Evolutionary conservation across 1,140 invertebrate species (phyloP).

Genomic region (Holotrichia oblita): DNA sequence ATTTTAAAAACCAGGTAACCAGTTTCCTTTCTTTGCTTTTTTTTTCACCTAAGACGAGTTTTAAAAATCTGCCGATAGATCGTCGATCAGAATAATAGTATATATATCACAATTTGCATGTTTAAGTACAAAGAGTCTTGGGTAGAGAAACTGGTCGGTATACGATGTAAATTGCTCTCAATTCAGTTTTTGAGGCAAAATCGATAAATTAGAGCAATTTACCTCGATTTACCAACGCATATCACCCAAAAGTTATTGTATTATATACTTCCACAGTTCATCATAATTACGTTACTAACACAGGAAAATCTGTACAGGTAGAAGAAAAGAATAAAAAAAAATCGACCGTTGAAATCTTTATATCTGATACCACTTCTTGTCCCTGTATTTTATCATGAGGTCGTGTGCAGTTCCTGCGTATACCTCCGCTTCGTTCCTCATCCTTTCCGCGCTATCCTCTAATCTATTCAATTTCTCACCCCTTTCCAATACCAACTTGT

Average conservation of each 20-base stretch:
- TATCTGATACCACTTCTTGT: slow-evolving; percentile 99
- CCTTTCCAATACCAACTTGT: slow-evolving; percentile 88
- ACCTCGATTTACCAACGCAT: neutral
- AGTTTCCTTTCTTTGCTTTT: neutral
- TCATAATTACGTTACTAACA: neutral
- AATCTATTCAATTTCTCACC: slow-evolving; percentile 93
- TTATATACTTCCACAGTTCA: neutral
- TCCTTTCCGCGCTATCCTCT: slow-evolving; percentile 90
- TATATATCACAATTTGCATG: slow-evolving; percentile 33
- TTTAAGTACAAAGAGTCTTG: slow-evolving; percentile 31
- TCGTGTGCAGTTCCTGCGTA: slow-evolving; percentile 88
- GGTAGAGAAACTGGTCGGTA: neutral
- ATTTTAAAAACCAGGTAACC: neutral
- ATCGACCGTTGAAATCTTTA: slow-evolving; percentile 66
- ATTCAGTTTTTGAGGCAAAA: neutral
- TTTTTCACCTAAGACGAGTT: slow-evolving; percentile 18
- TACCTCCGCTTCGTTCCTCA: slow-evolving; percentile 90
- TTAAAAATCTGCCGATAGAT: slow-evolving; percentile 1
- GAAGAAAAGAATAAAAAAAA: slow-evolving; percentile 42
- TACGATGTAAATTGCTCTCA: neutral
- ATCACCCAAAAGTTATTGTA: slow-evolving; percentile 7
- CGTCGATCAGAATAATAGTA: slow-evolving; percentile 5
- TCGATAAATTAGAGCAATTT: neutral
- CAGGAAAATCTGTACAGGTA: slow-evolving; percentile 46
- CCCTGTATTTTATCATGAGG: slow-evolving; percentile 97